Percentiles rank a stretch among this genome's conserved stretches.
These are phyloP conservation scores for Plectropomus leopardus DNA, from an alignment of 2,113 vertebrate species.

Conservation along the genomic window DNA sequence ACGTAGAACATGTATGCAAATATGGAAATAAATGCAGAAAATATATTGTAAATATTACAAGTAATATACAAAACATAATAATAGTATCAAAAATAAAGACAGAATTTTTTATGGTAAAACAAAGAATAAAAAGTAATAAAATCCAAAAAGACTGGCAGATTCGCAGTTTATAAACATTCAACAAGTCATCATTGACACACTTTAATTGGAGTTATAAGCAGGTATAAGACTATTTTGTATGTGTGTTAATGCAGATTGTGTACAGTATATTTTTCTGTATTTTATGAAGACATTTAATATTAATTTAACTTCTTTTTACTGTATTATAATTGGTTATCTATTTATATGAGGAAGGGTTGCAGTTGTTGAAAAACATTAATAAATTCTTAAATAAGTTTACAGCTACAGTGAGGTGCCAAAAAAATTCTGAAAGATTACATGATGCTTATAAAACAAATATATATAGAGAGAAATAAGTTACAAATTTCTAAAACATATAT, in stretches of 20 bases:
- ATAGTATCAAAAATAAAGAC: background rate
- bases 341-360: too few relatives aligned
- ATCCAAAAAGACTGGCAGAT: too few relatives aligned
- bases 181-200: background rate
- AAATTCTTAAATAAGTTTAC: too few relatives aligned
- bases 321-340: background rate
- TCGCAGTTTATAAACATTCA: background rate
- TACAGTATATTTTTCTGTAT: background rate
- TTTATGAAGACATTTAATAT: background rate
- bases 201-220: background rate
- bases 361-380: too few relatives aligned
- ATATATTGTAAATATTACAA: too few relatives aligned
- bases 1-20: background rate
- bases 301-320: too few relatives aligned
- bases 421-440: too few relatives aligned
- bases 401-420: too few relatives aligned
- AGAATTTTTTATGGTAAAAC: background rate
- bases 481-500: too few relatives aligned
- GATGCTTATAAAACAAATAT: too few relatives aligned
- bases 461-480: too few relatives aligned
- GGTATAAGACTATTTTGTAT: background rate
- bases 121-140: background rate
- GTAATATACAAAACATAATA: too few relatives aligned
- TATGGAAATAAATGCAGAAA: background rate
- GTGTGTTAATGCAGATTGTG: background rate